phyloP scores from a whole-genome alignment of 2,797 vertebrate species.

The Mus minutoides region DNA sequence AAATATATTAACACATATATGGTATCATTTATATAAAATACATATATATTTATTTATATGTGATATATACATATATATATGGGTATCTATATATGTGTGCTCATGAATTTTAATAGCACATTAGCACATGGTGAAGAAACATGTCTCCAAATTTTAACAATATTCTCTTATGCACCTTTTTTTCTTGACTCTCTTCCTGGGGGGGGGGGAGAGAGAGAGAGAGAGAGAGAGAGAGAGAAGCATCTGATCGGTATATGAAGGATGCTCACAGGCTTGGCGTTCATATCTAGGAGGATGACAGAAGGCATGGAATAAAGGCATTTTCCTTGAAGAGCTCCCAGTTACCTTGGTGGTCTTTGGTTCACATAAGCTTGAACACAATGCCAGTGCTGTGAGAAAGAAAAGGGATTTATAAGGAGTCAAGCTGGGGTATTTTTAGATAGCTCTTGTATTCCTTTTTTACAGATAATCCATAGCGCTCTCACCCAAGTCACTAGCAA shows the following conservation, averaged over 20 bases:
- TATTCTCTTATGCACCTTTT: slow-evolving; percentile 27
- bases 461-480: neutral
- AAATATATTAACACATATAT: neutral
- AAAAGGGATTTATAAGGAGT: slow-evolving; percentile 47
- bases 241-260: neutral
- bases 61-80: neutral
- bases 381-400: slow-evolving; percentile 36
- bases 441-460: slow-evolving; percentile 11
- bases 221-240: neutral
- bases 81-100: neutral
- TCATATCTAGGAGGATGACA: slow-evolving; percentile 52
- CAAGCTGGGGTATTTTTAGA: slow-evolving; percentile 46
- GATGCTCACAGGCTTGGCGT: neutral
- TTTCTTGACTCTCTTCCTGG: slow-evolving; percentile 9
- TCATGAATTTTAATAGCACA: slow-evolving; percentile 39
- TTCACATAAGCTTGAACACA: slow-evolving; percentile 35
- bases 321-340: slow-evolving; percentile 50
- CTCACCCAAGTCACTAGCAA: neutral
- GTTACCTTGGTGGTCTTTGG: slow-evolving; percentile 41
- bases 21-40: neutral
- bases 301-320: slow-evolving; percentile 32
- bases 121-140: neutral
- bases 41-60: neutral
- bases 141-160: neutral
- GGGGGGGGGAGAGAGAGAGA: no score